Conservation (phyloP, 1,140 invertebrate genomes). For the Lepidurus apus region DNA sequence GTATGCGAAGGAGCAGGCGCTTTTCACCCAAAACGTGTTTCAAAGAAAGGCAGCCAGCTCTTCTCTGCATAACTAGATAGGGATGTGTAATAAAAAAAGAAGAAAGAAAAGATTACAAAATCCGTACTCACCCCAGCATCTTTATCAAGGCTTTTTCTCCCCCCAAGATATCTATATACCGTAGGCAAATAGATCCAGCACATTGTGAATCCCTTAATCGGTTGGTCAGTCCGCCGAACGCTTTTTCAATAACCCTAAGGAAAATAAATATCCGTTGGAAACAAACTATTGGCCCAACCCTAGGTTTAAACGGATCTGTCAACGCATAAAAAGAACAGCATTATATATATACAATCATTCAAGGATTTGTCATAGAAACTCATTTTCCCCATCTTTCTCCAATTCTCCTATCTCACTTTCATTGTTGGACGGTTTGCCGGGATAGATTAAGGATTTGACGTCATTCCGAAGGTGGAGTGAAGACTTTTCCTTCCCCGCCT, state of each 20-base stretch:
- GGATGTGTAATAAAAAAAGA: neutral
- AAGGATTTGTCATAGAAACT: neutral
- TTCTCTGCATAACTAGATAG: slow-evolving; percentile 11
- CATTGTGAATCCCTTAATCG: neutral
- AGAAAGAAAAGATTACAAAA: slow-evolving; percentile 1
- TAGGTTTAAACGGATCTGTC: neutral
- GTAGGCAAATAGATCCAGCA: neutral
- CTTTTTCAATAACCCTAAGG: neutral
- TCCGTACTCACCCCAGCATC: neutral
- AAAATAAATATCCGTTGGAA: neutral
- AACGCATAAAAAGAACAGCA: neutral
- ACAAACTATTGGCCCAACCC: neutral
- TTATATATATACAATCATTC: neutral
- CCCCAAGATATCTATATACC: neutral
- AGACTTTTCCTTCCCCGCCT: neutral
- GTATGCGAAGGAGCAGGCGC: slow-evolving; percentile 20
- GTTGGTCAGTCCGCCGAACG: neutral
- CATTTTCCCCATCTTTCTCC: neutral
- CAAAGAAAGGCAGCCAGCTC: slow-evolving; percentile 20
- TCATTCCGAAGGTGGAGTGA: slow-evolving; percentile 11
- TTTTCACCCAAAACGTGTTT: slow-evolving; percentile 22
- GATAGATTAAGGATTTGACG: slow-evolving; percentile 19
- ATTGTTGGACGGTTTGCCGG: neutral
- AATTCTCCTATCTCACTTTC: neutral
- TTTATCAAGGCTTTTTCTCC: neutral